A percentile compares a stretch with the other conserved stretches of the same genome.
Conservation (phyloP, 1,140 invertebrate genomes). For the Catajapyx aquilonaris region DNA sequence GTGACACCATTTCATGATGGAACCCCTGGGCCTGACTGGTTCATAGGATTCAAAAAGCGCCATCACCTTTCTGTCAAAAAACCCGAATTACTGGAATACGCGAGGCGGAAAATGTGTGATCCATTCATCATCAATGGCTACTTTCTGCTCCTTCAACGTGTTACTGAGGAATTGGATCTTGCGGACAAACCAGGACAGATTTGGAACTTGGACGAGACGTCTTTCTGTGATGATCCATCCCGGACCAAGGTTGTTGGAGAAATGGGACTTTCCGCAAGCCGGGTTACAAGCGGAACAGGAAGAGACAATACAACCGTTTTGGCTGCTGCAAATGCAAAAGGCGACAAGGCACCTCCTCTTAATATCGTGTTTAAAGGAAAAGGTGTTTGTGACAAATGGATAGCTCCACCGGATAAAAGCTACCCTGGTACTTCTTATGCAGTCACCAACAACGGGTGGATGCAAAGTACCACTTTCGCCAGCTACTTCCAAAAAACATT, state of each 20-base stretch:
- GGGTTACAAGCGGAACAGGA: conserved; percentile 3
- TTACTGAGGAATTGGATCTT: not conserved
- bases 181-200: conserved; percentile 1
- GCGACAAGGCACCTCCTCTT: conserved; percentile 1
- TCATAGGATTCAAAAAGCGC: not conserved
- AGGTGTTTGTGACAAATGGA: conserved; percentile 5
- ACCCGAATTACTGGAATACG: conserved; percentile 2
- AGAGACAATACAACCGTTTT: conserved; percentile 4
- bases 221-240: conserved; percentile 3
- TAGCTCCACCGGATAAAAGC: not conserved
- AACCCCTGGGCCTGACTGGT: conserved; percentile 4
- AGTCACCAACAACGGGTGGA: conserved; percentile 5
- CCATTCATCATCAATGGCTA: conserved; percentile 5
- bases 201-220: conserved; percentile 4
- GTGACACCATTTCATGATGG: not conserved
- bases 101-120: conserved; percentile 1
- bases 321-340: conserved; percentile 1
- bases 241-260: conserved; percentile 1
- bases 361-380: conserved; percentile 5
- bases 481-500: conserved; percentile 3
- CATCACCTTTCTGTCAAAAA: conserved; percentile 4
- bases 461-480: conserved; percentile 1
- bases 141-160: not conserved
- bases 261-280: conserved; percentile 1
- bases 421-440: conserved; percentile 1